Evolutionary conservation across 2,113 vertebrate species (phyloP), one percentile per base, ranked within the genome.

Genomic region (Sprattus sprattus): DNA sequence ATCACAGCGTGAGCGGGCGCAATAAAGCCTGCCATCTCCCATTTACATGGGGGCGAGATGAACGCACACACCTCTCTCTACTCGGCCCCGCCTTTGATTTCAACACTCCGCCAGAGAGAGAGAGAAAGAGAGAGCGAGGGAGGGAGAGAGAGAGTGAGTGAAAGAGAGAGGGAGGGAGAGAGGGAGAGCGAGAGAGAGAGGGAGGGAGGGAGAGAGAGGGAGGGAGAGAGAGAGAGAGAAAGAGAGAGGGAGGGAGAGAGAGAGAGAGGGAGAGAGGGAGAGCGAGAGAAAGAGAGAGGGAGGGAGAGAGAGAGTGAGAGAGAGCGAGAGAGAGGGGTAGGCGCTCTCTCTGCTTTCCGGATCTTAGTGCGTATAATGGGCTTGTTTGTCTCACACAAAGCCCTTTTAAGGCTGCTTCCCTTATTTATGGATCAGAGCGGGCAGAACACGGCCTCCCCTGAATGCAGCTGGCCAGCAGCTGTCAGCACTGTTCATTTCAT

Each of bases 21-120:
- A 85, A 86, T 88, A 85, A 91, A 89, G 82, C 54, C 82, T 86
- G 86, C 88, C 88, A 82, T 88, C 89, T 87, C 92, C 88, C 85
- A 81, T 90, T 86, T 90, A 86, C 88, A 89, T 85, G 80, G 44
- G 81, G 87, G 81, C 28, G 89, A 92, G 89, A 92, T 90, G 91
- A 92, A 92, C 85, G 88, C 90, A 87, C 88, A 87, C 86, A 87
- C 86, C 64, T 71, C 64, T 32, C 13, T 32, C 28, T 32, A 4
- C 13, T 32, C 28, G 71, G 71, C 84, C 89, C 91, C 85, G 81
- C 86, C 91, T 93, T 92, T 93, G 91, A 93, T 92, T 92, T 83
- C 86, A 90, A 39, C 82, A 82, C 89, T 84, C 90, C 44, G 28
- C 60, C n/a, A 86, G 11, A 3, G 32, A 15, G 71, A 78, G 78